A percentile compares a stretch with the other conserved stretches of the same genome.
These are phyloP conservation scores for Pelecanus crispus DNA, from an alignment of 2,113 vertebrate genomes.

Conservation along the genomic window DNA sequence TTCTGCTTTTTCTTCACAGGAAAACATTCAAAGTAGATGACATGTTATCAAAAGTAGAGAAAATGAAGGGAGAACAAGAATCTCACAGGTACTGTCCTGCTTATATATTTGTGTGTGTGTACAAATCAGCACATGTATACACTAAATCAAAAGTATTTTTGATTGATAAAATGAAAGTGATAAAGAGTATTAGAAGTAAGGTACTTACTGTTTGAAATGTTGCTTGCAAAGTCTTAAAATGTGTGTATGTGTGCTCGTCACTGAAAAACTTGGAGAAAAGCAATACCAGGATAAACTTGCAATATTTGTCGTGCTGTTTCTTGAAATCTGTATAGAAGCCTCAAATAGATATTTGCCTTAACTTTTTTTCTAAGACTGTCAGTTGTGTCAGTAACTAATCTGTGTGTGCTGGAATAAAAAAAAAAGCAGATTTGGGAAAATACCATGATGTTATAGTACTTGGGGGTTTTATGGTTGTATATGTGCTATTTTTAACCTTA, in stretches of 20 bases:
- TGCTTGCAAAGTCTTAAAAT: background rate
- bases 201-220: background rate
- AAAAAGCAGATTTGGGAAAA: background rate
- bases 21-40: constrained; percentile 97
- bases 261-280: background rate
- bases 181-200: background rate
- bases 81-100: constrained; percentile 86
- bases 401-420: background rate
- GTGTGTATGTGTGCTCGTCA: background rate
- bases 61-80: constrained; percentile 96
- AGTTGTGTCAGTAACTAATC: background rate
- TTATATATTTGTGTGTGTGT: background rate
- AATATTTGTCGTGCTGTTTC: background rate
- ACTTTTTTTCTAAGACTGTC: background rate
- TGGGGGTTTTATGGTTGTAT: background rate
- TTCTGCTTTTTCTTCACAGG: constrained; percentile 69
- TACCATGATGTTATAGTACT: background rate
- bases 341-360: background rate
- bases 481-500: background rate
- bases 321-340: background rate
- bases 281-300: background rate
- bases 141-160: background rate
- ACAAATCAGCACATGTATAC: background rate
- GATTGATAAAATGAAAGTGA: background rate
- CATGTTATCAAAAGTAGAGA: constrained; percentile 92